Percentiles rank a stretch among this genome's conserved stretches.
Evolutionary conservation across 2,797 vertebrate species (phyloP).

Genomic region (Parambassis ranga): DNA sequence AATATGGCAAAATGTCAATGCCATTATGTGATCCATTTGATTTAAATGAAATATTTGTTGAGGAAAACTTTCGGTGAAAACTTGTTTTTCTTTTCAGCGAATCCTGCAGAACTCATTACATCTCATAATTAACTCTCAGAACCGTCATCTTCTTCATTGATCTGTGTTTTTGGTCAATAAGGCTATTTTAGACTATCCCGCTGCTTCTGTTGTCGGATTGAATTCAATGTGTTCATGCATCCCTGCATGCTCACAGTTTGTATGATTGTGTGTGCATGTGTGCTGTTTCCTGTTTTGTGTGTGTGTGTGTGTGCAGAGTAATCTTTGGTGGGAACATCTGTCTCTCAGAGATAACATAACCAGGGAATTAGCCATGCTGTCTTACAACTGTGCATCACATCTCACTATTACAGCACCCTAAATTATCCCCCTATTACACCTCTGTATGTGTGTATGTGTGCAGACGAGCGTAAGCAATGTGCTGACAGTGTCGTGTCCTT

Average conservation of each 20-base stretch:
- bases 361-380: conserved; percentile 72
- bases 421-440: conserved; percentile 70
- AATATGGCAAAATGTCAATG: conserved; percentile 1
- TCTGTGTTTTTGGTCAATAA: conserved; percentile 56
- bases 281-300: conserved; percentile 17
- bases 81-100: conserved; percentile 4
- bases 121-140: conserved; percentile 50
- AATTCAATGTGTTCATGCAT: conserved; percentile 41
- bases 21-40: conserved; percentile 3
- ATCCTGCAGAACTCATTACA: conserved; percentile 45
- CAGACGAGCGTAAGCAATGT: conserved; percentile 51
- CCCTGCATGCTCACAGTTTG: conserved; percentile 21
- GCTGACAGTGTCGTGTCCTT: conserved; percentile 66
- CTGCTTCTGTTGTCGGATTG: conserved; percentile 50
- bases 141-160: conserved; percentile 56
- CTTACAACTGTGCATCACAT: conserved; percentile 70
- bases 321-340: conserved; percentile 75
- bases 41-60: conserved; percentile 22
- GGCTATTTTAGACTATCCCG: conserved; percentile 44
- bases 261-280: conserved; percentile 2
- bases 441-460: conserved; percentile 20
- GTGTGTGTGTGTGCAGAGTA: conserved; percentile 41
- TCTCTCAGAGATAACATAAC: conserved; percentile 77
- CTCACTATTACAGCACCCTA: conserved; percentile 68
- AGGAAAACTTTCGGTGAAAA: conserved; percentile 21